Evolutionary conservation across 1,140 invertebrate genomes (phyloP).

Genomic region (Dinoponera quadriceps): DNA sequence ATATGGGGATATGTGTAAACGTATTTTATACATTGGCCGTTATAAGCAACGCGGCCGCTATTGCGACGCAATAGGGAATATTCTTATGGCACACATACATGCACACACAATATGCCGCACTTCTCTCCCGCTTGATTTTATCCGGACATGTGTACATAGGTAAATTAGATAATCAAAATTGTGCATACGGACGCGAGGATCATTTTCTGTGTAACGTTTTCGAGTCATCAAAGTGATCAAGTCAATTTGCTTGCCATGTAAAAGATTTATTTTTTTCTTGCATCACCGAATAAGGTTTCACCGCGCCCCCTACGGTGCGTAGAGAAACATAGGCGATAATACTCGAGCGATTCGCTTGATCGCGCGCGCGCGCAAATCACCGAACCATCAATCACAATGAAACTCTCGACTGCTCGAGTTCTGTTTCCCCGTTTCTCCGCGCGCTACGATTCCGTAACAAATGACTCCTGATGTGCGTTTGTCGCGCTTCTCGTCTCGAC

Average conservation of each 20-base stretch:
- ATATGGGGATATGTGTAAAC: constrained; percentile 47
- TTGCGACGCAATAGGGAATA: too few species aligned
- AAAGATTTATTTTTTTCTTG: constrained; percentile 27
- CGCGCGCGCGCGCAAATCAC: too few species aligned
- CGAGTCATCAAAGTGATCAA: constrained; percentile 65
- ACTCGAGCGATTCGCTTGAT: too few species aligned
- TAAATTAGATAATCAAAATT: constrained; percentile 74
- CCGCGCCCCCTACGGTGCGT: constrained; percentile 17
- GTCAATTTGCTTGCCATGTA: constrained; percentile 62
- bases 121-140: constrained; percentile 61
- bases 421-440: too few species aligned
- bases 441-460: too few species aligned
- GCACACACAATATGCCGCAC: constrained; percentile 31
- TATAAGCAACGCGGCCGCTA: constrained; percentile 5
- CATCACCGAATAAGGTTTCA: constrained; percentile 23
- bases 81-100: constrained; percentile 35
- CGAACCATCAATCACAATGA: too few species aligned
- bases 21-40: constrained; percentile 67
- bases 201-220: constrained; percentile 32
- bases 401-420: too few species aligned
- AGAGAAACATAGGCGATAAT: constrained; percentile 53
- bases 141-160: constrained; percentile 66
- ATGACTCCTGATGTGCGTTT: too few species aligned
- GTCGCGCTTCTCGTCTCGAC: too few species aligned
- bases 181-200: constrained; percentile 63